A percentile compares a stretch with the other conserved stretches of the same genome.
These are phyloP conservation scores for Tokudaia muenninki DNA, from an alignment of 2,797 vertebrate genomes.

Conservation along the genomic window DNA sequence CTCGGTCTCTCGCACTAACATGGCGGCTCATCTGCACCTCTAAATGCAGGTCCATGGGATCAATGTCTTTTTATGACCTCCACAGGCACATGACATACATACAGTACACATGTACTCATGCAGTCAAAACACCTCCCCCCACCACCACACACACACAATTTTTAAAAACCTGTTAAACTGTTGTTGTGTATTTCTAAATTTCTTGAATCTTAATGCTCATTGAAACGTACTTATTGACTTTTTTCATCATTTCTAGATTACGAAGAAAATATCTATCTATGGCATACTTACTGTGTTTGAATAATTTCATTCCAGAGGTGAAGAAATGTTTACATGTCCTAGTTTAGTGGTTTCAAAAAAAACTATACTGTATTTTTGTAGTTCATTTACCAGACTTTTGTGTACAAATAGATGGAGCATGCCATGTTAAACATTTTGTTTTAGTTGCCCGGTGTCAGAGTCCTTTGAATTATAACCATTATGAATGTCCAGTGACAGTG, in stretches of 20 bases:
- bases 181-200: not conserved
- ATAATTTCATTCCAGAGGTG: not conserved
- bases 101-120: not conserved
- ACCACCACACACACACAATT: not conserved
- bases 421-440: not conserved
- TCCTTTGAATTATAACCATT: not conserved
- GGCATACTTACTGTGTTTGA: not conserved
- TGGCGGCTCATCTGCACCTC: not conserved
- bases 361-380: not conserved
- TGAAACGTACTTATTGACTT: not conserved
- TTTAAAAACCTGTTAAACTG: not conserved
- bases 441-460: not conserved
- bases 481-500: not conserved
- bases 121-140: not conserved
- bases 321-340: not conserved
- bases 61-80: not conserved
- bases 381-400: not conserved
- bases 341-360: slow-evolving; percentile 4
- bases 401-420: not conserved
- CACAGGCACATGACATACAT: not conserved
- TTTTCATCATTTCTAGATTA: not conserved
- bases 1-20: not conserved
- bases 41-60: not conserved
- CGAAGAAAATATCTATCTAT: not conserved
- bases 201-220: not conserved